A percentile compares a stretch with the other conserved stretches of the same genome.
Conservation (phyloP, 2,888 invertebrate species). For the Drosophila borborema region DNA sequence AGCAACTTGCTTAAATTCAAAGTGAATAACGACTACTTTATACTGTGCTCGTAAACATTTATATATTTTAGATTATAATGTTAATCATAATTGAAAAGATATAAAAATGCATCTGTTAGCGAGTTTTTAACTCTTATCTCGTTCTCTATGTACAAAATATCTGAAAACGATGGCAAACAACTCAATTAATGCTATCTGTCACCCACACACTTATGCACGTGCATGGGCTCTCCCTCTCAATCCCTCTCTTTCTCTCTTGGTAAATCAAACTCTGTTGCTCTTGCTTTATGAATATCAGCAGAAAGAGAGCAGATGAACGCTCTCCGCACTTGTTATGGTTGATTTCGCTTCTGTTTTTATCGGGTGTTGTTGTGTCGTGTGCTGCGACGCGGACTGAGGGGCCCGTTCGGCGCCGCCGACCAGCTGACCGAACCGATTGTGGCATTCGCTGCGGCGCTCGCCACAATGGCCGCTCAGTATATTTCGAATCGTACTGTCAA, state of each 20-base stretch:
- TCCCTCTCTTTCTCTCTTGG: not conserved
- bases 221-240: not conserved
- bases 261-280: not conserved
- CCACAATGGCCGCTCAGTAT: constrained; percentile 56
- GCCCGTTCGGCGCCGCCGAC: constrained; percentile 9
- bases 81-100: too few relatives aligned
- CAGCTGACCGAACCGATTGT: constrained; percentile 49
- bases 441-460: constrained; percentile 26
- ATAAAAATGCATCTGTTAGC: not conserved
- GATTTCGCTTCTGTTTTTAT: constrained; percentile 28
- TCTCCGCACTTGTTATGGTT: constrained; percentile 22
- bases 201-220: constrained; percentile 7
- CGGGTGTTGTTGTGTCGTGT: constrained; percentile 32
- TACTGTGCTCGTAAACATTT: not conserved
- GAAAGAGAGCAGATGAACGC: not conserved
- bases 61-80: too few relatives aligned
- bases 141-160: constrained; percentile 24
- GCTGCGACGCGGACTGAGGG: constrained; percentile 8
- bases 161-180: constrained; percentile 24
- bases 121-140: not conserved
- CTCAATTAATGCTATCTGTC: constrained; percentile 46
- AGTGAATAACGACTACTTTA: not conserved
- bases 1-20: not conserved
- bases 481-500: constrained; percentile 67
- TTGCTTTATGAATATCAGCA: constrained; percentile 16